phyloP scores from a whole-genome alignment of 2,113 vertebrate species.

The Brienomyrus longianalis region DNA sequence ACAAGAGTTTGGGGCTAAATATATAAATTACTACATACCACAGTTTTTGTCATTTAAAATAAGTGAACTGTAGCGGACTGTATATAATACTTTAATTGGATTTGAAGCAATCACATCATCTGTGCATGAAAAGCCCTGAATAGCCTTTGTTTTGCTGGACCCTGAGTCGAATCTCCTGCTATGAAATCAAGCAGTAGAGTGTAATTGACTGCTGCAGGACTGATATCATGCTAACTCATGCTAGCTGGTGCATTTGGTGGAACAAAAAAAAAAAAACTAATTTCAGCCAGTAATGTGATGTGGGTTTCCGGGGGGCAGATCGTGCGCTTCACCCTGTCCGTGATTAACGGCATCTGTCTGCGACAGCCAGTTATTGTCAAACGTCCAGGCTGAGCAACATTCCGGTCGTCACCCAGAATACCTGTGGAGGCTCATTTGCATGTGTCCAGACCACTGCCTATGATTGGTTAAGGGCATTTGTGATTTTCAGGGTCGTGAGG shows the following conservation, averaged over 20 bases:
- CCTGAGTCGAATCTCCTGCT: not conserved
- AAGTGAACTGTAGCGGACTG: not conserved
- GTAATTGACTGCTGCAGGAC: not conserved
- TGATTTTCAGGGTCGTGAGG: conserved; percentile 63
- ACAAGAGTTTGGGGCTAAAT: not conserved
- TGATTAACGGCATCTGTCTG: not conserved
- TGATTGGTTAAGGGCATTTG: conserved; percentile 21
- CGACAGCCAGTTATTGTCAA: not conserved
- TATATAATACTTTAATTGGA: not conserved
- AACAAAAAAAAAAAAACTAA: not conserved
- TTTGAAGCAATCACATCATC: not conserved
- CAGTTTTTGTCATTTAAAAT: not conserved
- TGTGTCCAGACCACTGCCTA: not conserved
- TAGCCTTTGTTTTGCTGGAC: not conserved
- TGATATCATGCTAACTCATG: not conserved
- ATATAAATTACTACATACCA: not conserved
- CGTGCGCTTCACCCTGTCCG: not conserved
- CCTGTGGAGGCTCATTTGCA: not conserved
- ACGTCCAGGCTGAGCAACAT: not conserved
- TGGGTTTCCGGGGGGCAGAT: not conserved
- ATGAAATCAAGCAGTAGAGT: not conserved
- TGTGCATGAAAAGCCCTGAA: not conserved
- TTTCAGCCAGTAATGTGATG: not conserved
- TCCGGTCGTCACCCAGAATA: not conserved
- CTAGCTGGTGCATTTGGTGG: not conserved